Conservation (phyloP, 1,140 invertebrate species). For the Lordiphosa collinella region DNA sequence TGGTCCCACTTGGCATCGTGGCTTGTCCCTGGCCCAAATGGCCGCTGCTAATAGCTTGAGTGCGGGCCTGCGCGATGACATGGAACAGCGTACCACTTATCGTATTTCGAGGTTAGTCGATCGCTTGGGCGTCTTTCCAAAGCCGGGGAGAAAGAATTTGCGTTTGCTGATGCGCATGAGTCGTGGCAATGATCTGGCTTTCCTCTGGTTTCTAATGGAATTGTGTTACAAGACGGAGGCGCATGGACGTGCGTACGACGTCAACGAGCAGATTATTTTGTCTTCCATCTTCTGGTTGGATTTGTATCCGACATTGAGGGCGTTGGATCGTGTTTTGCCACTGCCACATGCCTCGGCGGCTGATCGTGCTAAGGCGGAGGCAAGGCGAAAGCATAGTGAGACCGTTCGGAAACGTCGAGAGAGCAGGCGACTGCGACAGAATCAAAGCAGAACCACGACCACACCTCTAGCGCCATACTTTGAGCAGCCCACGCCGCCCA, state of each 20-base stretch:
- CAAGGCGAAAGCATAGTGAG: not conserved
- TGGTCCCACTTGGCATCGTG: slow-evolving; percentile 46
- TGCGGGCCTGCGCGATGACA: slow-evolving; percentile 20
- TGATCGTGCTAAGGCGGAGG: not conserved
- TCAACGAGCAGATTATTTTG: slow-evolving; percentile 62
- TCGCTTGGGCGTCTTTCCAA: slow-evolving; percentile 35
- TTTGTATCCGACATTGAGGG: slow-evolving; percentile 41
- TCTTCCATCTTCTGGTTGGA: slow-evolving; percentile 61
- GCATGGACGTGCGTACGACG: slow-evolving; percentile 18
- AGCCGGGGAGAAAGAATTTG: slow-evolving; percentile 2
- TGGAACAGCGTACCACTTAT: slow-evolving; percentile 21
- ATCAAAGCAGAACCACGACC: not conserved
- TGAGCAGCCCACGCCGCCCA: not conserved
- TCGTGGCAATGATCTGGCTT: slow-evolving; percentile 56
- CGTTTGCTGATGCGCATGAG: slow-evolving; percentile 25
- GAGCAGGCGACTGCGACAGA: not conserved
- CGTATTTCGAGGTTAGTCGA: slow-evolving; percentile 4
- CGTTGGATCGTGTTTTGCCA: slow-evolving; percentile 57
- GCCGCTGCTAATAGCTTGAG: slow-evolving; percentile 15
- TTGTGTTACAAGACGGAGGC: slow-evolving; percentile 40
- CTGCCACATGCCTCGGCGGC: slow-evolving; percentile 22
- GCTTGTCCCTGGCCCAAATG: slow-evolving; percentile 36
- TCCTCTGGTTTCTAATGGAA: slow-evolving; percentile 69
- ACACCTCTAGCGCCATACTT: slow-evolving; percentile 32
- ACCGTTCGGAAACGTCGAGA: not conserved